Base-by-base conservation (phyloP, 1,140 invertebrate species). In the Mercenaria mercenaria region DNA sequence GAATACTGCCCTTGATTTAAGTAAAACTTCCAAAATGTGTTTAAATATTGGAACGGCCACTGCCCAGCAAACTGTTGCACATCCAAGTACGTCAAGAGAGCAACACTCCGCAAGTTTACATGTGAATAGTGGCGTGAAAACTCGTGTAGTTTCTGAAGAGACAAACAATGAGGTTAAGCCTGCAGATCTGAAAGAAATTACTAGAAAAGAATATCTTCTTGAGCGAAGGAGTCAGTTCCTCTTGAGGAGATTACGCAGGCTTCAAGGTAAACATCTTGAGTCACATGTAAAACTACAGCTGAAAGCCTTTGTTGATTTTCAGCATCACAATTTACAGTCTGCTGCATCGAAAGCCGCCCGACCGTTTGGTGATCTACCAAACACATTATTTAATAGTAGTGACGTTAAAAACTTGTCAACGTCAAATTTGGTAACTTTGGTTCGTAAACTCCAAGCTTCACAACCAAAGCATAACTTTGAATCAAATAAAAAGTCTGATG, bases 241-340 rank as follows among this genome's bases (percentile, higher is more conserved):
- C 76, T 92, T 97, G 91, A 96, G 98, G 83, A 96, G 98, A 67
- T 95, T 98, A 52, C 96, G 97, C 0, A 98, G 98, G 93, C 95
- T 98, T 11, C 98, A 98, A 95, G 97, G 97, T 0, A 96, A 97
- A 76, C 96, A 97, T 26, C 96, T 98, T 90, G 97, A 98, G 20
- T 97, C 97, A 76, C 98, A 98, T 94, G 96, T 97, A 37, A 97
- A 97, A 77, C 97, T 98, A 85, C 98, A 99, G 95, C 97, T 98
- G 1, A 96, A 97, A 23, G 97, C 97, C 82, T 96, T 98, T 83
- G 96, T 98, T 93, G 97, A 98, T 94, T 95, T 97, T 94, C 97
- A 97, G 59, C 97, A 97, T 86, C 96, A 95, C 94, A 96, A 94
- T 91, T 88, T 96, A 47, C 93, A 95, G 56, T 92, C 90, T 23